A percentile compares a stretch with the other conserved stretches of the same genome.
Conservation (phyloP, 1,140 invertebrate species). For the Eupeodes corollae region DNA sequence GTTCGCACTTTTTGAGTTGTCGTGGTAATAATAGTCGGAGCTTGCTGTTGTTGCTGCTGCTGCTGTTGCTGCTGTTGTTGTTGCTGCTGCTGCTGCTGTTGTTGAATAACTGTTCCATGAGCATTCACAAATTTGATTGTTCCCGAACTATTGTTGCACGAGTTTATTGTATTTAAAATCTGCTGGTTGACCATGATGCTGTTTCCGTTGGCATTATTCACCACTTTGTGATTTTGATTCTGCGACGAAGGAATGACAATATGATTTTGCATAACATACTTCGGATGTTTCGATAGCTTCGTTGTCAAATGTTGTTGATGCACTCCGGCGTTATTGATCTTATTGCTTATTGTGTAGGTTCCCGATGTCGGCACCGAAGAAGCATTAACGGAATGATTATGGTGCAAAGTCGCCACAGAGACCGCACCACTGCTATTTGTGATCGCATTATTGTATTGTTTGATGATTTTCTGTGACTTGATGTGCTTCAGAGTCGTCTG, state of each 20-base stretch:
- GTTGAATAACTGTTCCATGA: conserved; percentile 28
- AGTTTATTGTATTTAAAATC: conserved; percentile 1
- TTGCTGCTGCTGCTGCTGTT: conserved; percentile 19
- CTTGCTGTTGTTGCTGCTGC: conserved; percentile 21
- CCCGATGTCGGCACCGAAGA: not conserved
- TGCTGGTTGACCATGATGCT: not conserved
- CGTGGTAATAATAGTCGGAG: conserved; percentile 8
- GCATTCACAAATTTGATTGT: conserved; percentile 36
- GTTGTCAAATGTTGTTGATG: conserved; percentile 13
- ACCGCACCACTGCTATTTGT: conserved; percentile 5
- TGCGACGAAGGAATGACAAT: not conserved
- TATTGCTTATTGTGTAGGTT: conserved; percentile 3
- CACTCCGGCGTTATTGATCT: conserved; percentile 8
- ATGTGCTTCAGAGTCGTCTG: not conserved
- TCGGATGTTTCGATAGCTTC: not conserved
- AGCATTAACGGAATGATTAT: conserved; percentile 12
- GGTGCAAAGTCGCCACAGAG: conserved; percentile 21
- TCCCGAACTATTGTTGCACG: conserved; percentile 14
- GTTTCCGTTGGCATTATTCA: conserved; percentile 9
- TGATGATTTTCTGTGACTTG: conserved; percentile 19
- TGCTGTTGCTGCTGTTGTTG: conserved; percentile 10
- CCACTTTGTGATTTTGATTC: conserved; percentile 7
- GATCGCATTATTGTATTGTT: conserved; percentile 20
- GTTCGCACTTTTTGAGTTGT: conserved; percentile 1
- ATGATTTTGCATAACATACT: conserved; percentile 1